Base-by-base conservation (phyloP, 1,140 invertebrate genomes). In the Leptinotarsa defecta region DNA sequence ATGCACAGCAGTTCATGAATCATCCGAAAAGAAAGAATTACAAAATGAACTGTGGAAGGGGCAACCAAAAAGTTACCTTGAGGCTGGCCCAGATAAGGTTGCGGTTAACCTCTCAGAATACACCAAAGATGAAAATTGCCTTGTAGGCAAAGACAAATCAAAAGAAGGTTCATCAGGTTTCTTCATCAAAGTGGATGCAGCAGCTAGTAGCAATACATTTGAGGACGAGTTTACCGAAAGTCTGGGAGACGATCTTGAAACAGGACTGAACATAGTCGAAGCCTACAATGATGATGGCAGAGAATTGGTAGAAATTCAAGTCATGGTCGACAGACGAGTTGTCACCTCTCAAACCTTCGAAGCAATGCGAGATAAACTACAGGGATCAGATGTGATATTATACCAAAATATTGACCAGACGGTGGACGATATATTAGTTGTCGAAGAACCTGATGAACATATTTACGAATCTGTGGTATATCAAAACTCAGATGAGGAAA, bases 281-380 rank as follows among this genome's bases (percentile, higher is more conserved):
- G 71, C 79, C 6, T 81, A 79, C 68, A 80, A 80, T 49, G 68
- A 74, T 22, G 78, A 81, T 61, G 79, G 77, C 24, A 69, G 70
- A 24, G 81, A 81, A 78, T 70, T 81, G 43, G 69, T 81, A 19
- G 73, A 71, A 64, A 52, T 68, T 11, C 34, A 72, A 34, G 63
- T 78, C 19, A 24, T 64, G 27, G 64, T 76, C 71, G 71, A 69
- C 11, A 64, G 65, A 61, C 67, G 68, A 70, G 43, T 57, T 19
- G 64, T 77, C 3, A 48, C 3, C 43, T 17, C 34, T 6, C 19
- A 71, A 71, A 52, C 15, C 5, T 27, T 68, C 2, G 34, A 71
- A 70, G 65, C 49, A 1, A 19, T 68, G 11, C 15, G 62, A 27
- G 64, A 69, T n/a, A 13, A 61, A 61, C 27, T 63, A 15, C 17